phyloP scores from a whole-genome alignment of 2,113 vertebrate genomes.

The Lathamus discolor region DNA sequence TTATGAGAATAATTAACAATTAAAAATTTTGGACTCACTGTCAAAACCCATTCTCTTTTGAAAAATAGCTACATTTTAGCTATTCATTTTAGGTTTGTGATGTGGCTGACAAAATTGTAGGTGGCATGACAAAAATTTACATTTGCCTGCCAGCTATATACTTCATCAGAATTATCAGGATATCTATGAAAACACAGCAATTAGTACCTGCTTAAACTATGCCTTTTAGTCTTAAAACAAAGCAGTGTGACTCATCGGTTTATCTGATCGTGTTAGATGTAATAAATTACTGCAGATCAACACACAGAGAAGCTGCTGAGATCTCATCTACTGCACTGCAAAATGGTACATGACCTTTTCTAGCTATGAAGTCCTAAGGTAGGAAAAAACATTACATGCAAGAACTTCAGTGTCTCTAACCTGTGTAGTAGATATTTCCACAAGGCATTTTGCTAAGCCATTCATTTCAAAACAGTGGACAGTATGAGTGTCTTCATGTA shows the following conservation, averaged over 20 bases:
- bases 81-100: neutral
- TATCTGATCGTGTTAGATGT: neutral
- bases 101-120: neutral
- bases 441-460: neutral
- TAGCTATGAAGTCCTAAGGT: neutral
- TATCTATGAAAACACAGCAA: neutral
- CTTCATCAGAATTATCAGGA: neutral
- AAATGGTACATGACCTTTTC: neutral
- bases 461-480: neutral
- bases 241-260: neutral
- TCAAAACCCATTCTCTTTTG: neutral
- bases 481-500: neutral
- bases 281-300: slow-evolving; percentile 11
- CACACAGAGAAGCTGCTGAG: neutral
- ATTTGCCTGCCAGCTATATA: neutral
- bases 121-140: neutral
- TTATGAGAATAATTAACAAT: neutral
- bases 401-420: neutral
- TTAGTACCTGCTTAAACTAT: neutral
- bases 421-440: neutral
- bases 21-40: neutral
- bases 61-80: neutral
- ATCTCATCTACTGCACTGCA: neutral
- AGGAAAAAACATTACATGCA: neutral
- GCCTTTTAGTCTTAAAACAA: neutral